A percentile compares a stretch with the other conserved stretches of the same genome.
Conservation (phyloP, 2,797 vertebrate species). For the Sebastes hopkinsi region DNA sequence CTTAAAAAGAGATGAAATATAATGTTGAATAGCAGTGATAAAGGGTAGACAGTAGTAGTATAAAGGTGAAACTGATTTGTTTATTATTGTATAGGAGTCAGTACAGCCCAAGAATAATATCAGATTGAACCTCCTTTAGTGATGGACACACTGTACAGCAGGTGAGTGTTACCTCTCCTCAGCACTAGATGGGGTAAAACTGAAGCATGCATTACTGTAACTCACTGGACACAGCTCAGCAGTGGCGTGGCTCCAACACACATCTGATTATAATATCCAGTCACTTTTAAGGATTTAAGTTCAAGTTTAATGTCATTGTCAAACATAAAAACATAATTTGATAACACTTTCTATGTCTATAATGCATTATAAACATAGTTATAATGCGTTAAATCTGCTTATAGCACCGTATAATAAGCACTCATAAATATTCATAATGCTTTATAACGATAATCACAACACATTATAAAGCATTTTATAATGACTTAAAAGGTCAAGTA, state of each 20-base stretch:
- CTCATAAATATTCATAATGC: neutral
- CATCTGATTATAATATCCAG: no score
- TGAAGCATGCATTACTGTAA: neutral
- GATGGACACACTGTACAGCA: no score
- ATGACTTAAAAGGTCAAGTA: neutral
- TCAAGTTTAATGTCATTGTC: no score
- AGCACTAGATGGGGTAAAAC: neutral
- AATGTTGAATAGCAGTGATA: neutral
- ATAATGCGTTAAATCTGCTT: neutral
- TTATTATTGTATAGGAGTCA: no score
- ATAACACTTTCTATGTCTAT: neutral
- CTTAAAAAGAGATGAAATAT: neutral
- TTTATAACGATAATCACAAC: neutral
- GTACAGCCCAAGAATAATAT: no score
- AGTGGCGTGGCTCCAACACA: no score
- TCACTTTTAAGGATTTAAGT: no score
- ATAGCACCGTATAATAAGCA: neutral
- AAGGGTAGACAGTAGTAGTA: neutral
- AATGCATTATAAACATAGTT: neutral
- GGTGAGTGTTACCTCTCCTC: neutral
- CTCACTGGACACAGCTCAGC: neutral
- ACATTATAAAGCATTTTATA: neutral
- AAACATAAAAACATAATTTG: no score
- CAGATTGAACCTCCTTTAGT: no score
- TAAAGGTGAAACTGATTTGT: no score